These are phyloP conservation scores for Ceratosolen solmsi DNA, from an alignment of 1,140 invertebrate genomes.

Conservation along the genomic window DNA sequence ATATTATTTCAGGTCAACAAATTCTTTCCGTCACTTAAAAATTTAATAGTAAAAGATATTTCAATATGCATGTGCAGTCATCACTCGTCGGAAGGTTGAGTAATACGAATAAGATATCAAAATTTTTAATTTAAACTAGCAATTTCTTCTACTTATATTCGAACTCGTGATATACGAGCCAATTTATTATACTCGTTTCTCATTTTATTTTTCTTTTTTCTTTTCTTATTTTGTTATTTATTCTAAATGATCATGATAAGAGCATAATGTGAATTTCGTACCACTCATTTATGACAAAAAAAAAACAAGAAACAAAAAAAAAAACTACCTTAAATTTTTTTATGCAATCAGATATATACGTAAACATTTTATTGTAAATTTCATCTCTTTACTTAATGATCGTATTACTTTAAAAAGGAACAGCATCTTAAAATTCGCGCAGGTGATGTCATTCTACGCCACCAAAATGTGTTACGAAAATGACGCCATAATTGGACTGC, in stretches of 20 bases:
- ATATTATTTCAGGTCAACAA: background rate
- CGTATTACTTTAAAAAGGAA: constrained; percentile 16
- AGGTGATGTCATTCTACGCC: background rate
- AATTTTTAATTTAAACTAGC: background rate
- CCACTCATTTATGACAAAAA: background rate
- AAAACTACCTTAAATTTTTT: background rate
- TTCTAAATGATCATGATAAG: background rate
- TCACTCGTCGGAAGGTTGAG: background rate
- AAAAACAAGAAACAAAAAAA: background rate
- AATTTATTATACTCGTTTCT: background rate
- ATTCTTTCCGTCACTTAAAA: background rate
- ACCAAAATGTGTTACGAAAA: constrained; percentile 21
- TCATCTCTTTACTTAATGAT: constrained; percentile 22
- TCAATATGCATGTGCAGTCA: background rate
- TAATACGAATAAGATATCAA: constrained; percentile 1
- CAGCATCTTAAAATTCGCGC: background rate
- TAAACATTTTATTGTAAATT: constrained; percentile 14
- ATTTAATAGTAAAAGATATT: background rate
- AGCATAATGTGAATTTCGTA: background rate
- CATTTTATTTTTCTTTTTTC: too few species aligned
- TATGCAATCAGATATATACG: background rate
- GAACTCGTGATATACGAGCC: background rate
- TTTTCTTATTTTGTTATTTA: background rate
- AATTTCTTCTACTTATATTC: background rate
- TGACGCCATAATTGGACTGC: constrained; percentile 23